Conservation (phyloP, 2,113 vertebrate genomes). For the Symphodus melops region DNA sequence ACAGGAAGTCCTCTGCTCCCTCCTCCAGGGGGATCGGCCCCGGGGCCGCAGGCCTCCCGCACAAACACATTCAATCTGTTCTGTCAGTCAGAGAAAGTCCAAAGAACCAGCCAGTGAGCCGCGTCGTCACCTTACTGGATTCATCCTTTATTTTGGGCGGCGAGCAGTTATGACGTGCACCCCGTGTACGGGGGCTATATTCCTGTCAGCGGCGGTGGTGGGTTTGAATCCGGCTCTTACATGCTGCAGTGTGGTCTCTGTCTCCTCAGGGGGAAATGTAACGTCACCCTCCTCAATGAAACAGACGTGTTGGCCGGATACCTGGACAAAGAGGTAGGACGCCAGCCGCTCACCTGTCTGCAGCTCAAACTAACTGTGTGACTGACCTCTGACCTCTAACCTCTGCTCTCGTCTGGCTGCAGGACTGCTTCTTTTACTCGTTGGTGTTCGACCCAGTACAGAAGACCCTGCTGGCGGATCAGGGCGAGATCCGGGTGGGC, state of each 20-base stretch:
- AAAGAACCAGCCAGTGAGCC: no score
- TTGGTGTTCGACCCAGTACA: slow-evolving; percentile 95
- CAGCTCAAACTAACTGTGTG: neutral
- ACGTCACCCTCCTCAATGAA: slow-evolving; percentile 93
- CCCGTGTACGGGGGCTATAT: no score
- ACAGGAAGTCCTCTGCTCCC: no score
- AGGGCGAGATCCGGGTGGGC: slow-evolving; percentile 94
- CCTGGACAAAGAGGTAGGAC: slow-evolving; percentile 88
- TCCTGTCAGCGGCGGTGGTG: no score
- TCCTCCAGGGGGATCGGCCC: no score
- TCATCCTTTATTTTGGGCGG: no score
- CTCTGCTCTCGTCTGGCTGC: neutral
- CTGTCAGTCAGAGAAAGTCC: no score
- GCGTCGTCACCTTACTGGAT: no score
- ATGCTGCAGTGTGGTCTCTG: neutral
- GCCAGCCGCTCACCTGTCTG: neutral
- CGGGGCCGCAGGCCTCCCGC: no score
- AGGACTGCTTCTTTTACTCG: slow-evolving; percentile 97
- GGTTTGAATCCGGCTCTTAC: no score
- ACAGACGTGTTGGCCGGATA: slow-evolving; percentile 91
- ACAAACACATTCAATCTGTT: no score
- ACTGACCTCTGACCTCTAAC: neutral
- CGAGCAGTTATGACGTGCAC: no score
- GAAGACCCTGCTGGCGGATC: slow-evolving; percentile 93
- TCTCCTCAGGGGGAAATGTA: slow-evolving; percentile 90